These are phyloP conservation scores for Microtus pennsylvanicus DNA, from an alignment of 2,113 vertebrate species.

Conservation along the genomic window DNA sequence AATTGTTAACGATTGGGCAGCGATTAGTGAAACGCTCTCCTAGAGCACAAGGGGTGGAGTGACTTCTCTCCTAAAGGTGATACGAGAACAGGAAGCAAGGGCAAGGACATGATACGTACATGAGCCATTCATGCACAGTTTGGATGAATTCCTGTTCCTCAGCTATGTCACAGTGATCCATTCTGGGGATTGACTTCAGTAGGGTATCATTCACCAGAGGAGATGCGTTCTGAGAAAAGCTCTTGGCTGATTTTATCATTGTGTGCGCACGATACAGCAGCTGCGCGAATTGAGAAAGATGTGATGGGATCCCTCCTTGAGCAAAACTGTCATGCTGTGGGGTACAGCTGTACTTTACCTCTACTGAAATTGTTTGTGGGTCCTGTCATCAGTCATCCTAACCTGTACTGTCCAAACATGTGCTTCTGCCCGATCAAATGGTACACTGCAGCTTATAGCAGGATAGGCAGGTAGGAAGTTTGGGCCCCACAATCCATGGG, in stretches of 20 bases:
- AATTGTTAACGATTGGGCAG: neutral
- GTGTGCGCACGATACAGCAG: too few species aligned
- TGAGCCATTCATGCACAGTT: neutral
- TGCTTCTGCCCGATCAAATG: too few species aligned
- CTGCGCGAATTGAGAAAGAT: neutral
- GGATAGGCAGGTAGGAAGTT: neutral
- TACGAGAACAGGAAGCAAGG: neutral
- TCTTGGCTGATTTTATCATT: neutral
- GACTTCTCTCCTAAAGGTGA: neutral
- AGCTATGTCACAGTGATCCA: neutral
- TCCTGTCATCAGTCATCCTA: neutral
- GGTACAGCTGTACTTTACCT: neutral
- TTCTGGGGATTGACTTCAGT: neutral
- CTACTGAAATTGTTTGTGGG: neutral
- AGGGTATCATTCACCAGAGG: neutral
- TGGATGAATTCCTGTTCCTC: slow-evolving; percentile 4
- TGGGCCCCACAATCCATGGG: neutral
- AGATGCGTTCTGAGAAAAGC: neutral
- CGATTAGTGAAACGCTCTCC: too few species aligned
- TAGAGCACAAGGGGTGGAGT: neutral
- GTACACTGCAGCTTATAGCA: neutral
- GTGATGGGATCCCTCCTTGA: neutral
- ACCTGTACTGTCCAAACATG: too few species aligned
- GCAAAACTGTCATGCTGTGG: neutral
- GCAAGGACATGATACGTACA: neutral